These are phyloP conservation scores for Aricia agestis DNA, from an alignment of 1,140 invertebrate species.

Conservation along the genomic window DNA sequence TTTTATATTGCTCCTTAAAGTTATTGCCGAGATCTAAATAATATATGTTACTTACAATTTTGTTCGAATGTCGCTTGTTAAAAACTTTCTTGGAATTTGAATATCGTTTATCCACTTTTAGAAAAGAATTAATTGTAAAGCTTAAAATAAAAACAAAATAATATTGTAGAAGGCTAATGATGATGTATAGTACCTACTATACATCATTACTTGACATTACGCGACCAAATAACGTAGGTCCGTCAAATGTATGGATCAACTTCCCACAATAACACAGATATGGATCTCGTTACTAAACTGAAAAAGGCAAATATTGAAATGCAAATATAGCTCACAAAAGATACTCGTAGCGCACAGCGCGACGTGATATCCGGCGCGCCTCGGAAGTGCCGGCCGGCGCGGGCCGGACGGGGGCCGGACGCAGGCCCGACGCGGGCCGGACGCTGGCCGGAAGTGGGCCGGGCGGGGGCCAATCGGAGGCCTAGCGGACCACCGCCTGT, in stretches of 20 bases:
- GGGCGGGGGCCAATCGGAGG: neutral
- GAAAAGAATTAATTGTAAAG: no score
- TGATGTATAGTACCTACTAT: no score
- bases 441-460: neutral
- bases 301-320: slow-evolving; percentile 1
- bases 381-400: neutral
- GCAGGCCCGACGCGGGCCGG: neutral
- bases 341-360: neutral
- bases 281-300: neutral
- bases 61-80: no score
- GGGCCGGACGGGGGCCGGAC: neutral
- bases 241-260: no score
- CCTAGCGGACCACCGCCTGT: neutral
- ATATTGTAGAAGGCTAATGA: no score
- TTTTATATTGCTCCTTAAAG: neutral
- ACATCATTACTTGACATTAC: no score
- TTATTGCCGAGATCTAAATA: neutral
- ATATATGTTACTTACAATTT: no score
- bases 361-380: neutral
- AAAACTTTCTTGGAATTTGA: no score
- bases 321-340: neutral
- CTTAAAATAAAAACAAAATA: no score
- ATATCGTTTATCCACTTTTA: no score
- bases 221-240: no score
- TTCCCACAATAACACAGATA: neutral